Percentiles rank a stretch among this genome's conserved stretches.
Conservation (phyloP, 2,888 invertebrate species). For the Lepidochrysops patricia region DNA sequence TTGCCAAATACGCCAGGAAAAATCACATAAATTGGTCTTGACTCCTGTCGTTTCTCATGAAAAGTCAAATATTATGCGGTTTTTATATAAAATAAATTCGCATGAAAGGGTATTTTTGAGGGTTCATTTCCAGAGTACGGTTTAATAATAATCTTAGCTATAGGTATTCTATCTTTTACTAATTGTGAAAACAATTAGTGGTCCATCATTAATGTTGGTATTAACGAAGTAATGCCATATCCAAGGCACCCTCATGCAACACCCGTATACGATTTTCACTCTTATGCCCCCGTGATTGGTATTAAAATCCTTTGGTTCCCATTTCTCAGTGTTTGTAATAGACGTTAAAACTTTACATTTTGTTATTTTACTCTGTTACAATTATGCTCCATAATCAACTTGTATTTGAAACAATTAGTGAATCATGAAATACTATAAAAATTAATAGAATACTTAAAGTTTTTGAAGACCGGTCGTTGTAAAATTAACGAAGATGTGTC, state of each 20-base stretch:
- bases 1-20: too few species aligned
- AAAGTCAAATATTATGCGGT: too few species aligned
- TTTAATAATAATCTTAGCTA: background rate
- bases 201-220: conserved; percentile 47
- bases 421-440: too few species aligned
- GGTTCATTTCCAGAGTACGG: background rate
- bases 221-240: conserved; percentile 56
- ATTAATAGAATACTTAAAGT: too few species aligned
- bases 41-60: too few species aligned
- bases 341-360: background rate
- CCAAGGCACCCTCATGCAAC: conserved; percentile 27
- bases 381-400: background rate
- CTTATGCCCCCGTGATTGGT: background rate
- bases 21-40: too few species aligned
- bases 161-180: conserved; percentile 34
- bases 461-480: too few species aligned
- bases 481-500: too few species aligned
- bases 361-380: background rate
- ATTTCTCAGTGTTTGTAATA: background rate
- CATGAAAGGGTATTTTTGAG: background rate
- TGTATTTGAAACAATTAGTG: background rate
- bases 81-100: background rate
- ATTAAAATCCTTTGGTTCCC: background rate
- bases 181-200: conserved; percentile 68
- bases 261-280: conserved; percentile 6